Evolutionary conservation across 2,888 invertebrate genomes (phyloP).

Genomic region (Laothoe populi): DNA sequence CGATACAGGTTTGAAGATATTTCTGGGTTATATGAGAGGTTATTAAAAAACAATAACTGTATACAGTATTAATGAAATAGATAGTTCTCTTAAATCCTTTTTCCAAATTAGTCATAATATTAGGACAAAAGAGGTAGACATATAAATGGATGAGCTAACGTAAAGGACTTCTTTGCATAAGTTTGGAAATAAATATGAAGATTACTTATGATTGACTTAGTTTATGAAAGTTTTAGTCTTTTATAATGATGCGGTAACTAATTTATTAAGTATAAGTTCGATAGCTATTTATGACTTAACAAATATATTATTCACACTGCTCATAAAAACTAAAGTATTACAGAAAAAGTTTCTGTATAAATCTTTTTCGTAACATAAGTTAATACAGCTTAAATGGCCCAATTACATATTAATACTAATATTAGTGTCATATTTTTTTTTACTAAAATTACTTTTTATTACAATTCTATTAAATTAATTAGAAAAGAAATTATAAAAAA

Average conservation of each 20-base stretch:
- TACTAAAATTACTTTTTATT: not conserved
- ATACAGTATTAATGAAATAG: not conserved
- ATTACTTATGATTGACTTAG: not conserved
- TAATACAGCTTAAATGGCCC: not conserved
- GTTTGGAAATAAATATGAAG: not conserved
- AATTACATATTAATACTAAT: not conserved
- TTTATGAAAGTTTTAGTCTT: not conserved
- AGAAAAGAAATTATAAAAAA: too few relatives aligned
- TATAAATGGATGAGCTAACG: not conserved
- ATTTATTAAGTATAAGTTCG: too few relatives aligned
- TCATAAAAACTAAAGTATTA: not conserved
- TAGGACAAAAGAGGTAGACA: not conserved
- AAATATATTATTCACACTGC: too few relatives aligned
- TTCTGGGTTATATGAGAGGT: not conserved
- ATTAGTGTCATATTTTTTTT: not conserved
- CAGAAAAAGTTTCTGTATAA: not conserved
- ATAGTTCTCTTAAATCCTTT: not conserved
- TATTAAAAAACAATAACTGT: not conserved
- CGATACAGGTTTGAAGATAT: constrained; percentile 1
- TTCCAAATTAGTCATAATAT: not conserved
- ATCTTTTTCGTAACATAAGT: not conserved
- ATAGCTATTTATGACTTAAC: too few relatives aligned
- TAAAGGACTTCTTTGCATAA: not conserved
- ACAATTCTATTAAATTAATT: too few relatives aligned
- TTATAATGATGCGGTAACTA: too few relatives aligned